Percentiles rank a stretch among this genome's conserved stretches.
These are phyloP conservation scores for Epizoanthus fatuus DNA, from an alignment of 92 coral and sea anemone species.

Conservation along the genomic window DNA sequence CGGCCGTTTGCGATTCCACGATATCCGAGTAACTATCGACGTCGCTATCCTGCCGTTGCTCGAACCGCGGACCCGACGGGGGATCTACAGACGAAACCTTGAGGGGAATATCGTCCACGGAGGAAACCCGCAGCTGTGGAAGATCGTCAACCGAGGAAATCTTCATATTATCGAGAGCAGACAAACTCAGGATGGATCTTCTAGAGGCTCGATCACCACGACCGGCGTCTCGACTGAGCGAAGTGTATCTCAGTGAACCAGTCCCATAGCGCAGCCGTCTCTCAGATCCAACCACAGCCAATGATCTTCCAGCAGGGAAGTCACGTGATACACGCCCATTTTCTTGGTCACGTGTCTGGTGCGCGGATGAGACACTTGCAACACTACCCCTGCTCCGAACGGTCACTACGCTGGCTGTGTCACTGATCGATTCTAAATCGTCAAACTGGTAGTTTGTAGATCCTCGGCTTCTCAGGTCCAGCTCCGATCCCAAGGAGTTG, in stretches of 20 bases:
- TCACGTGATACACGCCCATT: conserved; percentile 30
- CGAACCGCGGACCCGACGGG: conserved; percentile 39
- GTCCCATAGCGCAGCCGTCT: conserved; percentile 17
- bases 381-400: conserved; percentile 46
- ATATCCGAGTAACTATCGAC: conserved; percentile 93
- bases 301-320: conserved; percentile 30
- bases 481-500: conserved; percentile 84
- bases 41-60: conserved; percentile 51
- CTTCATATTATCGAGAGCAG: conserved; percentile 35
- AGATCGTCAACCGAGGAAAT: conserved; percentile 77
- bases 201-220: conserved; percentile 23
- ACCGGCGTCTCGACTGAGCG: conserved; percentile 6
- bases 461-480: conserved; percentile 72
- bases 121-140: conserved; percentile 51
- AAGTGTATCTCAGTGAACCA: conserved; percentile 31
- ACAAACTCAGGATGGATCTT: conserved; percentile 37
- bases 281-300: conserved; percentile 39
- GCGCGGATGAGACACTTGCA: conserved; percentile 20
- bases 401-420: conserved; percentile 62
- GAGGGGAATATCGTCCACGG: conserved; percentile 75
- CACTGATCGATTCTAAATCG: conserved; percentile 66
- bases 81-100: conserved; percentile 29
- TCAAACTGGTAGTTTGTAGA: conserved; percentile 63
- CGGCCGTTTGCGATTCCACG: conserved; percentile 51
- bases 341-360: conserved; percentile 18